Conservation (phyloP, 2,113 vertebrate species). For the Phocoena phocoena region DNA sequence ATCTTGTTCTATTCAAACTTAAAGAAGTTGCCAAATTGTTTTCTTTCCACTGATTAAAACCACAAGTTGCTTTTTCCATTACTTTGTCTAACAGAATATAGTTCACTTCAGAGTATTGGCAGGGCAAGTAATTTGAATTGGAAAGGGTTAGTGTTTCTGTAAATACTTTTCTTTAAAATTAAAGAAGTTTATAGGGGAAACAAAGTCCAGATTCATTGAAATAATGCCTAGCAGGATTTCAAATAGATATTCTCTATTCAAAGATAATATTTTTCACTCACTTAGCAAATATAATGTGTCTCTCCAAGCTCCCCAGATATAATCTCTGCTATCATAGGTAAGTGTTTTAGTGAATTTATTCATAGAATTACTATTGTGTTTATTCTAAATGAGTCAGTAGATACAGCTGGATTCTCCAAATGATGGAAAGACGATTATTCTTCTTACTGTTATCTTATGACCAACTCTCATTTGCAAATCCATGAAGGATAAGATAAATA, state of each 20-base stretch:
- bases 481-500: not conserved
- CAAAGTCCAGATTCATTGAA: not conserved
- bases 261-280: not conserved
- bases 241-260: not conserved
- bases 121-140: conserved; percentile 33
- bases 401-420: conserved; percentile 11
- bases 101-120: conserved; percentile 11
- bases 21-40: conserved; percentile 64
- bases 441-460: not conserved
- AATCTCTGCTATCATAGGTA: not conserved
- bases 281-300: not conserved
- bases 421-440: not conserved
- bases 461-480: not conserved
- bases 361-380: not conserved
- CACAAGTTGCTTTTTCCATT: conserved; percentile 44
- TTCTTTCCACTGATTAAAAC: conserved; percentile 62
- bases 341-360: not conserved
- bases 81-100: conserved; percentile 34
- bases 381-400: not conserved
- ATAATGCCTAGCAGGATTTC: conserved; percentile 15
- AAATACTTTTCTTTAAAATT: conserved; percentile 59
- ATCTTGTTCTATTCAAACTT: conserved; percentile 60
- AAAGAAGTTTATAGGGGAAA: not conserved
- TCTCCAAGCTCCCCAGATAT: conserved; percentile 1
- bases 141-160: conserved; percentile 16